A percentile compares a stretch with the other conserved stretches of the same genome.
Evolutionary conservation across 1,140 invertebrate species (phyloP).

Genomic region (Pinna nobilis): DNA sequence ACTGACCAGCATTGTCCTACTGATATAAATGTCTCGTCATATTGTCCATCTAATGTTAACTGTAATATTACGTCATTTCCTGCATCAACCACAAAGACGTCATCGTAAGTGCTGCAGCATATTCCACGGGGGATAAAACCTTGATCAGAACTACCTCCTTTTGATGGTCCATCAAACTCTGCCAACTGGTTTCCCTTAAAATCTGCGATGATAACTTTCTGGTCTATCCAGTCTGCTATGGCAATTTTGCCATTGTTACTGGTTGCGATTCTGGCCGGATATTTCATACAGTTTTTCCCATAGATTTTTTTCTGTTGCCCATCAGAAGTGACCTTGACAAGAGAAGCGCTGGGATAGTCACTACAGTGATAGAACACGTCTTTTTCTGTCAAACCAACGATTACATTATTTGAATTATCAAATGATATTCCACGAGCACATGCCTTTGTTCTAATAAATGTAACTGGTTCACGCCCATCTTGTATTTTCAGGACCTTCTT

Average conservation of each 20-base stretch:
- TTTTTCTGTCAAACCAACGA: conserved; percentile 17
- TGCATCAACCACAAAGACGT: conserved; percentile 17
- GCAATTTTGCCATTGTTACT: background rate
- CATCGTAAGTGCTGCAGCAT: conserved; percentile 1
- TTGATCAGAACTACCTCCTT: background rate
- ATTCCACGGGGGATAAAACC: conserved; percentile 27
- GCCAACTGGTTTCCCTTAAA: background rate
- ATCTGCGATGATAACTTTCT: conserved; percentile 4
- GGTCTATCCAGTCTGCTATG: conserved; percentile 20
- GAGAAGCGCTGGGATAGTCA: conserved; percentile 2
- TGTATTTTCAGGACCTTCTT: conserved; percentile 9
- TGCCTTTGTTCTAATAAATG: conserved; percentile 10
- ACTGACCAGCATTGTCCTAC: conserved; percentile 19
- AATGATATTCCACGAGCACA: conserved; percentile 16
- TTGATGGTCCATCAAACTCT: conserved; percentile 4
- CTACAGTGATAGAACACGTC: conserved; percentile 22
- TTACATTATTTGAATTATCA: background rate
- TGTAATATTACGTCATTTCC: background rate
- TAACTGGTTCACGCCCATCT: background rate
- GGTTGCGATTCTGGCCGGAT: conserved; percentile 23
- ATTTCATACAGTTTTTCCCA: background rate
- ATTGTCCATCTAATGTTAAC: conserved; percentile 2
- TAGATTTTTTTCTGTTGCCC: background rate
- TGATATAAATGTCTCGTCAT: background rate
- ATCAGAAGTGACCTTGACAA: conserved; percentile 4